Evolutionary conservation across 2,888 invertebrate genomes (phyloP).

Genomic region (Muschampia plurimacula): DNA sequence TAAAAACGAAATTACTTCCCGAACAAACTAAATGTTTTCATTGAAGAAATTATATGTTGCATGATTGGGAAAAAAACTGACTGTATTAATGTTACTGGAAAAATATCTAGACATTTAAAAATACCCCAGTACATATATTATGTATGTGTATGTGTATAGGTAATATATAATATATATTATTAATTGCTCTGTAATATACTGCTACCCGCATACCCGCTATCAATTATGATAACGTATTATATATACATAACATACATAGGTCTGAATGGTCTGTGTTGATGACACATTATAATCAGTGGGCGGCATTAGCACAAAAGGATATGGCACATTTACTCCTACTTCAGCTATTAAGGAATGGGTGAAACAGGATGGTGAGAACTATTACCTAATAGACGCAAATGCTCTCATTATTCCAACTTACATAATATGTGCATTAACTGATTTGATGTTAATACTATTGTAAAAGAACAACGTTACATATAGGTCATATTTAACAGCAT

Average conservation of each 20-base stretch:
- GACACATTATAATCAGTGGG: constrained; percentile 22
- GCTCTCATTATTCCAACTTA: constrained; percentile 4
- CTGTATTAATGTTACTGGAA: too few species aligned
- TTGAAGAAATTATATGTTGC: too few species aligned
- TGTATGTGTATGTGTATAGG: too few species aligned
- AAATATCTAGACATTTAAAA: too few species aligned
- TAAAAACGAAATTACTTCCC: too few species aligned
- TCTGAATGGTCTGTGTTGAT: not conserved
- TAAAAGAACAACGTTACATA: not conserved
- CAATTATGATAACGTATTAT: not conserved
- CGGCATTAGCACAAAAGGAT: constrained; percentile 30
- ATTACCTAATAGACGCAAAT: constrained; percentile 30
- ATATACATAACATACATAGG: not conserved
- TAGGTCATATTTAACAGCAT: too few species aligned
- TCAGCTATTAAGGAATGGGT: constrained; percentile 27
- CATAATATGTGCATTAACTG: not conserved
- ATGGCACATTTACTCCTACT: constrained; percentile 32
- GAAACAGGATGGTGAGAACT: constrained; percentile 27
- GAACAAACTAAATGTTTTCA: too few species aligned
- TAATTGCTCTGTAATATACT: too few species aligned
- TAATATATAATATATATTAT: too few species aligned
- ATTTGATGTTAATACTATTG: not conserved
- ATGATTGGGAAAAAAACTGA: too few species aligned
- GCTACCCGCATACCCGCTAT: too few species aligned
- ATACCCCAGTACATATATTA: too few species aligned